phyloP scores from a whole-genome alignment of 2,888 invertebrate genomes.

The Ametastegia equiseti region DNA sequence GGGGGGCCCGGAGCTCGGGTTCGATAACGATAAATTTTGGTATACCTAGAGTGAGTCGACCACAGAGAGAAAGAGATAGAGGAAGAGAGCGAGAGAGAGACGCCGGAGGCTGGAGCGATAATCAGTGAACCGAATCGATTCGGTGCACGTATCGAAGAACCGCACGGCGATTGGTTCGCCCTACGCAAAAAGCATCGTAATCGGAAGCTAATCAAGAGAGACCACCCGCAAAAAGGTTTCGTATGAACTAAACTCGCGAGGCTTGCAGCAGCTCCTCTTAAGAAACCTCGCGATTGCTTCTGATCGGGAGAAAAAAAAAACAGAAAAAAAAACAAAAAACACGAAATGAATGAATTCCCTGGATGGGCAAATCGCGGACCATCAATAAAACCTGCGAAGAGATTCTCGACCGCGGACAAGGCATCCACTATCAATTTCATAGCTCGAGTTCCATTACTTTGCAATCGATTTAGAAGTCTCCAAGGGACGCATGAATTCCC shows the following conservation, averaged over 20 bases:
- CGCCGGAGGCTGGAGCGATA: slow-evolving; percentile 13
- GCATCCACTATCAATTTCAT: background rate
- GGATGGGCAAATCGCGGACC: background rate
- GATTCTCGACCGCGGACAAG: background rate
- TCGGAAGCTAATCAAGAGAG: slow-evolving; percentile 33
- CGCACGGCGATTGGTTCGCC: background rate
- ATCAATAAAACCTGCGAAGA: background rate
- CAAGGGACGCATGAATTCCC: background rate
- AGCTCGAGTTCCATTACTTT: background rate
- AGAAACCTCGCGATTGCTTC: background rate
- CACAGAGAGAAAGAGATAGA: background rate
- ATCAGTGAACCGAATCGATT: slow-evolving; percentile 25
- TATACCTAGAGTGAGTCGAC: too few relatives aligned
- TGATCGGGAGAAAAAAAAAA: background rate
- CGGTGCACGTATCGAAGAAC: slow-evolving; percentile 20
- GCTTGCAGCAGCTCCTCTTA: background rate
- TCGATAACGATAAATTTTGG: slow-evolving; percentile 19
- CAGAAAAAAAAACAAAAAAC: background rate
- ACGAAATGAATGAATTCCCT: background rate
- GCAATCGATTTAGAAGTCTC: background rate
- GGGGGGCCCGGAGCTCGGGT: background rate
- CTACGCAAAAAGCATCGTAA: slow-evolving; percentile 36
- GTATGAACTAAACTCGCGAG: background rate
- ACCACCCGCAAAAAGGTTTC: background rate
- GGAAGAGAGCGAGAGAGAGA: background rate